A percentile compares a stretch with the other conserved stretches of the same genome.
Evolutionary conservation across 2,888 invertebrate genomes (phyloP).

Genomic region (Syrphus vitripennis): DNA sequence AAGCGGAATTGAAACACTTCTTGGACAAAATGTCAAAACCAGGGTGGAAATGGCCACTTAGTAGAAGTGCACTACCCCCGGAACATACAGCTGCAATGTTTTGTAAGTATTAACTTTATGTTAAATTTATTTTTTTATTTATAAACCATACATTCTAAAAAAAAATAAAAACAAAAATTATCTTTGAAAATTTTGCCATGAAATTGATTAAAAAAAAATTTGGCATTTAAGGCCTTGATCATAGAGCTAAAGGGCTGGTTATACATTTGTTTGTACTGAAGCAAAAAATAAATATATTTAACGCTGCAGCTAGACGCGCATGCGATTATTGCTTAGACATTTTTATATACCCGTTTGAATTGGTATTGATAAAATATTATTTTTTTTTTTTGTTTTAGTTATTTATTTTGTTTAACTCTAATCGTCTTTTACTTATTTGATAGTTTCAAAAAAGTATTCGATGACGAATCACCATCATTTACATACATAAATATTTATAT

Average conservation of each 20-base stretch:
- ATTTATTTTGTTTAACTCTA: neutral
- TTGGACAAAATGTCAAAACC: constrained; percentile 89
- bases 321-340: constrained; percentile 56
- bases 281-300: constrained; percentile 17
- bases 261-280: constrained; percentile 30
- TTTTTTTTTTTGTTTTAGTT: neutral
- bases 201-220: constrained; percentile 18
- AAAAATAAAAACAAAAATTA: neutral
- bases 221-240: constrained; percentile 46
- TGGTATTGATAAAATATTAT: neutral
- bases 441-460: neutral
- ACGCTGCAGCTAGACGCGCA: constrained; percentile 67
- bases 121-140: neutral
- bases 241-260: constrained; percentile 49
- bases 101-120: constrained; percentile 77
- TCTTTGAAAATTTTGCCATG: constrained; percentile 13
- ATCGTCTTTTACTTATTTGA: neutral
- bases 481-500: neutral
- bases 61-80: constrained; percentile 86
- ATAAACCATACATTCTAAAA: constrained; percentile 8
- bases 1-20: constrained; percentile 90
- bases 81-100: constrained; percentile 83
- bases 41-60: constrained; percentile 92
- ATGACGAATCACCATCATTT: neutral
- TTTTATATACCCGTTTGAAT: constrained; percentile 16